Conservation (phyloP, 1,140 invertebrate species). For the Cydia strobilella region DNA sequence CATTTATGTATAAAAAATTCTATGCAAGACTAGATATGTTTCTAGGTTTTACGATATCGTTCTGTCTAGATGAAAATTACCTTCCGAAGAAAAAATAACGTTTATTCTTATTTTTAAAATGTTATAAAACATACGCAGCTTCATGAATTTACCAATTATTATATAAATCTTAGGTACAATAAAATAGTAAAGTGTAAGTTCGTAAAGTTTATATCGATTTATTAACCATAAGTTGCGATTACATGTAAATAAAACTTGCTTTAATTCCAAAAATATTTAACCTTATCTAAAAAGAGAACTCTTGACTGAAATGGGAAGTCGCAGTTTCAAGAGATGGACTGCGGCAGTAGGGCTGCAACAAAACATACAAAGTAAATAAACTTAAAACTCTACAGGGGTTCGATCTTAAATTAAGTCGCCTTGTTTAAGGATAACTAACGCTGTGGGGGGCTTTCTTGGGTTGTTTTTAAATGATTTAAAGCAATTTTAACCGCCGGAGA, state of each 20-base stretch:
- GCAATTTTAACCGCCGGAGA: too few relatives aligned
- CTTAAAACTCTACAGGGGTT: too few relatives aligned
- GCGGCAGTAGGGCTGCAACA: neutral
- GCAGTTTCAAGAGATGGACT: slow-evolving; percentile 6
- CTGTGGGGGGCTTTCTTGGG: too few relatives aligned
- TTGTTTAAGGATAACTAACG: too few relatives aligned
- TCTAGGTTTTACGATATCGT: neutral
- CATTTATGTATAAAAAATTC: neutral
- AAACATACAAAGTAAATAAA: too few relatives aligned
- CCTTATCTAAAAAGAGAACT: slow-evolving; percentile 19
- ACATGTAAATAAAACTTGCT: neutral
- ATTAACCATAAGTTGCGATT: neutral
- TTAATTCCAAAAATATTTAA: slow-evolving; percentile 24
- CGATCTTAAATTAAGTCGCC: too few relatives aligned
- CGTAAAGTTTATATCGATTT: neutral
- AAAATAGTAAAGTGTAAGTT: too few relatives aligned
- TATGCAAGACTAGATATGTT: neutral
- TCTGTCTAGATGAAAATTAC: neutral
- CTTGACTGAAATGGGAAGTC: slow-evolving; percentile 24
- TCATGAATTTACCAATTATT: neutral
- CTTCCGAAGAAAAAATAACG: too few relatives aligned
- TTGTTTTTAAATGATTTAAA: too few relatives aligned
- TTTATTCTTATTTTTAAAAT: too few relatives aligned
- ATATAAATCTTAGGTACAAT: neutral
- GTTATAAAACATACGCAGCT: neutral